These are phyloP conservation scores for Pardalotus punctatus DNA, from an alignment of 2,113 vertebrate species.

Conservation along the genomic window DNA sequence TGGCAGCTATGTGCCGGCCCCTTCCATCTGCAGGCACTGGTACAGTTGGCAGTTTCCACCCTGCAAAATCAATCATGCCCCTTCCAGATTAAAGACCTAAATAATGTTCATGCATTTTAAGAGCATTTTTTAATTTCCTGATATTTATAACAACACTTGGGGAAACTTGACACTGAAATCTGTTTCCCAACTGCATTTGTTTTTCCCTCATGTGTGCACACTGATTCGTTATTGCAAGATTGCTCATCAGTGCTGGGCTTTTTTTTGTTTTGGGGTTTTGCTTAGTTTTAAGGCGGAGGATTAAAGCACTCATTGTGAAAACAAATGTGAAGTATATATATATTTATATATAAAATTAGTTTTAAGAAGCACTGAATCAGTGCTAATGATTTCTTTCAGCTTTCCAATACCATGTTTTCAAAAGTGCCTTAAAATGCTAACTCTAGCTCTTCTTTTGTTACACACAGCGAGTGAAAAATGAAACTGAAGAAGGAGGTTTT, in stretches of 20 bases:
- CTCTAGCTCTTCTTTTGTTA: slow-evolving; percentile 37
- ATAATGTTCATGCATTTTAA: slow-evolving; percentile 68
- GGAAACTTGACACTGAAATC: slow-evolving; percentile 65
- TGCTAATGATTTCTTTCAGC: slow-evolving; percentile 14
- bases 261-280: slow-evolving; percentile 28
- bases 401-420: slow-evolving; percentile 10
- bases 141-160: slow-evolving; percentile 69
- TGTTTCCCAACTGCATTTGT: slow-evolving; percentile 69
- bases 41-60: slow-evolving; percentile 66
- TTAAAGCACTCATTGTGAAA: slow-evolving; percentile 34
- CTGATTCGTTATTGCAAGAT: slow-evolving; percentile 52
- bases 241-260: slow-evolving; percentile 50
- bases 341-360: not conserved
- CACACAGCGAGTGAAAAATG: not conserved
- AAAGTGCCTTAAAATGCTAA: slow-evolving; percentile 12
- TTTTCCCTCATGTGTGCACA: slow-evolving; percentile 60
- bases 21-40: slow-evolving; percentile 67
- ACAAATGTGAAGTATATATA: not conserved
- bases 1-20: slow-evolving; percentile 61
- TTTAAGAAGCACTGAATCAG: not conserved
- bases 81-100: slow-evolving; percentile 70
- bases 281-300: slow-evolving; percentile 25
- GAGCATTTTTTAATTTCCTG: slow-evolving; percentile 68
- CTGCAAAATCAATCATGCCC: slow-evolving; percentile 70
- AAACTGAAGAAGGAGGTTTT: slow-evolving; percentile 43